Evolutionary conservation across 2,797 vertebrate genomes (phyloP).

Genomic region (Phyllotis vaccarum): DNA sequence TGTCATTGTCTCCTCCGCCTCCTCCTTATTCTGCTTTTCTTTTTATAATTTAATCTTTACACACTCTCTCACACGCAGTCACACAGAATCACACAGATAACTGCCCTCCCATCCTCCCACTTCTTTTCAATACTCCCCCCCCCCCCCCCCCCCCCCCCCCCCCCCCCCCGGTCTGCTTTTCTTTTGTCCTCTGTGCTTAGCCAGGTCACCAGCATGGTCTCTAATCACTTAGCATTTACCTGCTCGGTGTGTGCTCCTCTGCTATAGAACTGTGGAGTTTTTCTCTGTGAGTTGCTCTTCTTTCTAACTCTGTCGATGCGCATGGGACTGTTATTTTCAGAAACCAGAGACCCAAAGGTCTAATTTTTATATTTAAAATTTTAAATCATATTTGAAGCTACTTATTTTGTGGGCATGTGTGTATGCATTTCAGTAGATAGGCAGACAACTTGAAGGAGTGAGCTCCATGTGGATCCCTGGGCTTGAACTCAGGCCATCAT

Average conservation of each 20-base stretch:
- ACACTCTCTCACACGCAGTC: too few relatives aligned
- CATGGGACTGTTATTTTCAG: neutral
- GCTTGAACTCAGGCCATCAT: neutral
- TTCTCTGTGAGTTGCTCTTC: neutral
- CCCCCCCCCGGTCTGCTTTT: neutral
- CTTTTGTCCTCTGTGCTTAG: neutral
- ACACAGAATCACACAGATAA: neutral
- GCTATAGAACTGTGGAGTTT: neutral
- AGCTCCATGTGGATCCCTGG: neutral
- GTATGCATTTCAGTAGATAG: neutral
- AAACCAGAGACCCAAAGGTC: slow-evolving; percentile 17
- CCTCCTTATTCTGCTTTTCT: neutral
- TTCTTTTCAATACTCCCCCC: neutral
- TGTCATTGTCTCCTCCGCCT: too few relatives aligned
- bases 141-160: too few relatives aligned
- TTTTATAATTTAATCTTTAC: neutral
- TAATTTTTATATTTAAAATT: neutral
- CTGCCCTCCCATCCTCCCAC: neutral
- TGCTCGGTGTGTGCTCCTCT: neutral
- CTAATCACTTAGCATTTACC: neutral
- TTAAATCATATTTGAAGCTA: neutral
- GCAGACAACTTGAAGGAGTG: neutral
- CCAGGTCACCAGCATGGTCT: neutral
- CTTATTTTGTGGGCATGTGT: neutral
- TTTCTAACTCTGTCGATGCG: neutral